Base-by-base conservation (phyloP, 2,888 invertebrate species). In the Ichneumoninae sp. region DNA sequence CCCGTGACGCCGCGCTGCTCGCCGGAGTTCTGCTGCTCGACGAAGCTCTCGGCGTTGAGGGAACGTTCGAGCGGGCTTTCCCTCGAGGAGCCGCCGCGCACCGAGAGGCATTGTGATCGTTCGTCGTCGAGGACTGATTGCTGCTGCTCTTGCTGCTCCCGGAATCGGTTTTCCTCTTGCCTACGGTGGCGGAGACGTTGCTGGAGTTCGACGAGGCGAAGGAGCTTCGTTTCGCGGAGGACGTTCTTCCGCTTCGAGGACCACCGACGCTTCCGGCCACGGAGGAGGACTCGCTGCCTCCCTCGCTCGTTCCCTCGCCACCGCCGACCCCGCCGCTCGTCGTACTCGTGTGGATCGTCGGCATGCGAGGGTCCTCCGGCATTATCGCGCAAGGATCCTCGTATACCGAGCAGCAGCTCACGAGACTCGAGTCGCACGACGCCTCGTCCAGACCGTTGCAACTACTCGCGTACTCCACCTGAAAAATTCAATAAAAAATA, bases 261-360 rank as follows among this genome's bases (percentile, higher is more conserved):
- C 90, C 89, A 0, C 92, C 91, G 8, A 91, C 90, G 78, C 93
- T 94, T 30, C 95, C 95, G 3, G 96, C 95, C 50, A 97, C 93
- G 0, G 97, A 97, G 0, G 97, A 97, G 92, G 97, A 97, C 90
- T 97, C 97, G 88, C 97, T 97, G 69, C 97, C 97, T 86, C 95
- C 96, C 89, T 96, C 96, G 90, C 96, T 96, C 72, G 95, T 96
- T 60, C 95, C 94, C 86, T 95, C 95, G 1, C 76, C 86, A 93
- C 87, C 94, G 22, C 52, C 75, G n/a, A 71, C 79, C 19, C 81
- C 80, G 54, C 33, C 75, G 72, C 60, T 57, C 93, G 89, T 7
- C 92, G 93, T 87, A 93, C 94, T 88, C 92, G 65, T 52, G 62
- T 69, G 36, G 7, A 69, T 79, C 44, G 60, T 72, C 47, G 22